These are phyloP conservation scores for Halcyon malimbica DNA, from an alignment of 2,113 vertebrate genomes.

Conservation along the genomic window DNA sequence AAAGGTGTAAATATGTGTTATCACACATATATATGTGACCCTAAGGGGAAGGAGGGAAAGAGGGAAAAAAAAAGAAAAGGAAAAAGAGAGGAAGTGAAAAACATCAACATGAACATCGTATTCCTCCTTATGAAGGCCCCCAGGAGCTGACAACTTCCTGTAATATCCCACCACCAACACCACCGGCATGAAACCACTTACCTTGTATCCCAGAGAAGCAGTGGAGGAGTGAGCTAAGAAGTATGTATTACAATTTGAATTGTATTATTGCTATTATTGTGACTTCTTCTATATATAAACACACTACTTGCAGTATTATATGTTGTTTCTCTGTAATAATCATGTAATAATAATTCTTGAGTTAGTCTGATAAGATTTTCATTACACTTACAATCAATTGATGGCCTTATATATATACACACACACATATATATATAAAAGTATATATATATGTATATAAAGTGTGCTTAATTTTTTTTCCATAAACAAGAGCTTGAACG, in stretches of 20 bases:
- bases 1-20: not conserved
- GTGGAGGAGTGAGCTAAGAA: not conserved
- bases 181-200: not conserved
- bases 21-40: not conserved
- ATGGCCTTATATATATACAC: not conserved
- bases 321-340: not conserved
- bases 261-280: not conserved
- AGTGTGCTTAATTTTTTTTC: not conserved
- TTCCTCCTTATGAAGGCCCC: not conserved
- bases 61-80: not conserved
- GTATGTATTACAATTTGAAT: not conserved
- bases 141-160: not conserved
- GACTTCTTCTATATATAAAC: not conserved
- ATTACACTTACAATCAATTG: not conserved
- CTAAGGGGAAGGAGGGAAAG: not conserved
- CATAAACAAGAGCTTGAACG: not conserved
- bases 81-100: not conserved
- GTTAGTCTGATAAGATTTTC: not conserved
- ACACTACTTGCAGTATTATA: not conserved
- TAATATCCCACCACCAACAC: not conserved
- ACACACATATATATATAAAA: not conserved
- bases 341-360: not conserved
- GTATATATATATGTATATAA: no score
- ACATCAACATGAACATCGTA: rapidly evolving
- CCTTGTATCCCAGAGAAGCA: not conserved